A percentile compares a stretch with the other conserved stretches of the same genome.
Evolutionary conservation across 2,888 invertebrate species (phyloP).

Genomic region (Hyposoter dolosus): DNA sequence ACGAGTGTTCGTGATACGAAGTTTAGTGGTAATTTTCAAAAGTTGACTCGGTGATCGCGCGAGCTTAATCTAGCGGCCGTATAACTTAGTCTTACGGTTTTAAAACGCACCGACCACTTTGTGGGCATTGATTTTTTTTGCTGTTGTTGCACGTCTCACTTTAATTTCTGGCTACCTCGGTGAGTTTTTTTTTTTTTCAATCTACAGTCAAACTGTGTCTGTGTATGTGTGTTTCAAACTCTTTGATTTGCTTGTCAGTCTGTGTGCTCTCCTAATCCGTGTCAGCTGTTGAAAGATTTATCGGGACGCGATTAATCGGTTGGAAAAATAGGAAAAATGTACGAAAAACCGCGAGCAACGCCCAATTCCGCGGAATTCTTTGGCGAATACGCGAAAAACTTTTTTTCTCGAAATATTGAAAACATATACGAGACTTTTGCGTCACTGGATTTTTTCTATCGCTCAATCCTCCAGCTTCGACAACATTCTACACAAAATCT

Average conservation of each 20-base stretch:
- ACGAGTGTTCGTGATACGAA: neutral
- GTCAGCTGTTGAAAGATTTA: slow-evolving; percentile 59
- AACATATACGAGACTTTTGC: neutral
- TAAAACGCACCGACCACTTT: slow-evolving; percentile 44
- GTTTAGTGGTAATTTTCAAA: slow-evolving; percentile 7
- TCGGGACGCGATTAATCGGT: slow-evolving; percentile 51
- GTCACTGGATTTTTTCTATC: neutral
- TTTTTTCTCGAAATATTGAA: neutral
- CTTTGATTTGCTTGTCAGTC: slow-evolving; percentile 83
- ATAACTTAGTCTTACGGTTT: slow-evolving; percentile 43
- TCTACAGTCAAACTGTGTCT: neutral
- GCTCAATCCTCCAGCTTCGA: neutral
- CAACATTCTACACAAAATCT: neutral
- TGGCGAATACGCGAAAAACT: neutral
- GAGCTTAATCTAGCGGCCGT: neutral
- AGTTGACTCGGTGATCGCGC: neutral
- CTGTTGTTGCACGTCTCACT: neutral
- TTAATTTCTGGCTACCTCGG: neutral
- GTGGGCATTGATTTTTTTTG: slow-evolving; percentile 19
- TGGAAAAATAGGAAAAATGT: slow-evolving; percentile 13
- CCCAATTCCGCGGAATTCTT: neutral
- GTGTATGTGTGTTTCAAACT: slow-evolving; percentile 69
- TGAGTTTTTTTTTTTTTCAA: slow-evolving; percentile 8
- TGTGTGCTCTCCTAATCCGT: slow-evolving; percentile 82
- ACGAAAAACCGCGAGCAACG: slow-evolving; percentile 2